phyloP scores from a whole-genome alignment of 2,113 vertebrate species.

The Gallinago jamesoni region DNA sequence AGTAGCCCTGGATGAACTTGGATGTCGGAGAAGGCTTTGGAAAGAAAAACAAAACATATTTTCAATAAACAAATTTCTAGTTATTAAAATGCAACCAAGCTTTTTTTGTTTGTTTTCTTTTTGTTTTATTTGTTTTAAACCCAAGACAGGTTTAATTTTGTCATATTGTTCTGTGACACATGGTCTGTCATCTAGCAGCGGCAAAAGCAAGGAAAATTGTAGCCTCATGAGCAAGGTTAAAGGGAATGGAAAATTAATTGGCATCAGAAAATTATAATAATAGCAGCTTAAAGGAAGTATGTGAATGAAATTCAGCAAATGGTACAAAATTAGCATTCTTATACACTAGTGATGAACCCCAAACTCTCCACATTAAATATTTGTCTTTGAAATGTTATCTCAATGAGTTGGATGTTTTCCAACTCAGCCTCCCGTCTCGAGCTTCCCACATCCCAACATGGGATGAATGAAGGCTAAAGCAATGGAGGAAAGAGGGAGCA shows the following conservation, averaged over 20 bases:
- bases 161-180: constrained; percentile 45
- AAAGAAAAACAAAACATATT: constrained; percentile 46
- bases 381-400: background rate
- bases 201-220: background rate
- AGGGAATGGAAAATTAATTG: constrained; percentile 53
- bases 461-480: background rate
- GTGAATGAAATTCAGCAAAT: constrained; percentile 1
- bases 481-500: background rate
- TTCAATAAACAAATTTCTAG: constrained; percentile 24
- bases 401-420: background rate
- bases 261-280: constrained; percentile 9
- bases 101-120: background rate
- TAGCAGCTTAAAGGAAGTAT: background rate
- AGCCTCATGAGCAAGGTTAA: background rate
- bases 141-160: constrained; percentile 25
- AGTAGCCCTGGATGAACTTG: constrained; percentile 91
- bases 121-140: background rate
- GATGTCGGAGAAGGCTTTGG: constrained; percentile 84
- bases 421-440: background rate
- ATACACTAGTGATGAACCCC: background rate
- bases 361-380: background rate
- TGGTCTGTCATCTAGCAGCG: constrained; percentile 9
- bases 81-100: background rate
- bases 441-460: background rate
- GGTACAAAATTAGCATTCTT: background rate